A percentile compares a stretch with the other conserved stretches of the same genome.
phyloP scores from a whole-genome alignment of 1,140 invertebrate species.

The Leptopilina boulardi region DNA sequence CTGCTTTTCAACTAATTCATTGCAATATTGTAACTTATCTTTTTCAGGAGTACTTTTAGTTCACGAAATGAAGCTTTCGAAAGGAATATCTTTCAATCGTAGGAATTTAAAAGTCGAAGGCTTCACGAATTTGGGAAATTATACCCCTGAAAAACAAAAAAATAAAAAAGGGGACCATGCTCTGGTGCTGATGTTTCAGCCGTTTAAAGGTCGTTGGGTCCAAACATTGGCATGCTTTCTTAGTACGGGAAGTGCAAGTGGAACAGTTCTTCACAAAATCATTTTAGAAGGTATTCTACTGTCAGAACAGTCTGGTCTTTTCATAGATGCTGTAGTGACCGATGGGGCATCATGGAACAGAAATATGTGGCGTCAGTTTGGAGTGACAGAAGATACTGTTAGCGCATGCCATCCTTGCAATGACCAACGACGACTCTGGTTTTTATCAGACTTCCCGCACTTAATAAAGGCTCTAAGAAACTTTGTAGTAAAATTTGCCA shows the following conservation, averaged over 20 bases:
- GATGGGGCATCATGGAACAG: conserved; percentile 46
- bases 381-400: conserved; percentile 27
- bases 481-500: neutral
- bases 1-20: neutral
- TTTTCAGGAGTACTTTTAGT: neutral
- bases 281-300: conserved; percentile 42
- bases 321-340: conserved; percentile 39
- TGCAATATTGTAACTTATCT: neutral
- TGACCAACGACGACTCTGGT: no score
- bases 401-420: conserved; percentile 15
- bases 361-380: conserved; percentile 46
- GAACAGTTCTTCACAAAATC: conserved; percentile 49
- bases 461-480: conserved; percentile 38
- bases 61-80: neutral
- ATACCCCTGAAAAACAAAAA: conserved; percentile 53
- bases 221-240: conserved; percentile 56
- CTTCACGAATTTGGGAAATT: conserved; percentile 52
- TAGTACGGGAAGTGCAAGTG: conserved; percentile 46
- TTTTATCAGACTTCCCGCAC: conserved; percentile 39
- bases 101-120: conserved; percentile 26
- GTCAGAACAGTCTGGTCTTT: conserved; percentile 37
- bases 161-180: conserved; percentile 57
- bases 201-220: conserved; percentile 57
- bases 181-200: conserved; percentile 63
- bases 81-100: neutral